Evolutionary conservation across 1,140 invertebrate genomes (phyloP).

Genomic region (Euborellia annulipes): DNA sequence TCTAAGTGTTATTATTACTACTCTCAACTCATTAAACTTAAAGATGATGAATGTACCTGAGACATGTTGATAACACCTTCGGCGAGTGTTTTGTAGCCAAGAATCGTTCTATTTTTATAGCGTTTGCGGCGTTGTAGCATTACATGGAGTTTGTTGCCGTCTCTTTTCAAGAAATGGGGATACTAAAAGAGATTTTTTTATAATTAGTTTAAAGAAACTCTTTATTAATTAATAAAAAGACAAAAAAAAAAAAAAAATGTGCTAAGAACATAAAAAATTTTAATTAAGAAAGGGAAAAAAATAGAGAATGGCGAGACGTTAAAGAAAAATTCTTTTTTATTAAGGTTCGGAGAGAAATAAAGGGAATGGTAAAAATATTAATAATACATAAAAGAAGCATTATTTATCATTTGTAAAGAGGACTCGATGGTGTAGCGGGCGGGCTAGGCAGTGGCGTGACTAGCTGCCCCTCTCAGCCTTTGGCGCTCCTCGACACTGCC

Average conservation of each 20-base stretch:
- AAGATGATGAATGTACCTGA: slow-evolving; percentile 59
- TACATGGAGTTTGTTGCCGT: slow-evolving; percentile 85
- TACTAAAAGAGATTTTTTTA: slow-evolving; percentile 44
- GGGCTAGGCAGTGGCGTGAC: too few relatives aligned
- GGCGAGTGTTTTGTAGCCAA: slow-evolving; percentile 95
- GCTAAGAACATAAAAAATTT: background rate
- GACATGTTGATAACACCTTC: slow-evolving; percentile 93
- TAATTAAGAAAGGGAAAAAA: background rate
- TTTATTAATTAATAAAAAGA: background rate
- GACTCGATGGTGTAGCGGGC: too few relatives aligned
- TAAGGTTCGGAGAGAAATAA: too few relatives aligned
- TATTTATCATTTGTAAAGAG: too few relatives aligned
- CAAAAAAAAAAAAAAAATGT: background rate
- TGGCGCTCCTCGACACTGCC: too few relatives aligned
- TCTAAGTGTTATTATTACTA: too few relatives aligned
- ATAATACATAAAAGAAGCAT: too few relatives aligned
- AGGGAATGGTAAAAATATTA: too few relatives aligned
- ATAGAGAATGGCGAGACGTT: background rate
- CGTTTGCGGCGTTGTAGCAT: slow-evolving; percentile 89
- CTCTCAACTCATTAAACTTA: too few relatives aligned
- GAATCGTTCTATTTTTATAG: slow-evolving; percentile 96
- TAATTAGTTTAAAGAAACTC: background rate
- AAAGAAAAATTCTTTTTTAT: background rate
- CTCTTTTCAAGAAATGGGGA: slow-evolving; percentile 93
- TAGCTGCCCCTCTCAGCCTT: too few relatives aligned